Evolutionary conservation across 2,888 invertebrate species (phyloP), one percentile per base, ranked within the genome.

Genomic region (Creontiades dilutus): DNA sequence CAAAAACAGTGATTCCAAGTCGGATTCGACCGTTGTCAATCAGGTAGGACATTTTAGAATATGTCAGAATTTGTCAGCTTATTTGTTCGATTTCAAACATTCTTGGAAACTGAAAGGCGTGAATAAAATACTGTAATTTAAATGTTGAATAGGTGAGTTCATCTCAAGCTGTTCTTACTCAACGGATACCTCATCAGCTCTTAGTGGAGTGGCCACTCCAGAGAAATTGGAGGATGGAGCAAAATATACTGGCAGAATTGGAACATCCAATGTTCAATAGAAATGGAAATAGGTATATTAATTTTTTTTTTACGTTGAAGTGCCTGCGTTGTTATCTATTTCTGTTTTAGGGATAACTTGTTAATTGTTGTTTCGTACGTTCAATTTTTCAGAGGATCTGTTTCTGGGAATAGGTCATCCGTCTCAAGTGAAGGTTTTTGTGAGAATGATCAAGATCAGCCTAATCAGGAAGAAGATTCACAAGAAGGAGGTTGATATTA

Each of bases 391-490:
- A 90, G 85, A n/a, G 90, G 90, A n/a, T 90, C 89, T 4, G 91
- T 88, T 46, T 91, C 91, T 92, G 97, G 97, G 0, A 98, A 98
- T 93, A 95, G 98, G 91, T 98, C 92, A 86, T 98, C 98, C 93
- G 97, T 98, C 14, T 98, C 98, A 92, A 98, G 98, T 92, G 98
- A 99, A 94, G 98, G 99, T 82, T 99, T 99, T 93, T 99, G 98
- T 94, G 98, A 99, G 94, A 98, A 98, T 93, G 97, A 98, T 92
- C 96, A 96, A 91, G 97, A 97, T 92, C 92, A 94, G 27, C 92
- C 93, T 92, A 92, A 94, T 92, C 95, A 94, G 13, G 95, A 95
- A 93, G 92, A 92, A 27, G 92, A 92, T 86, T 91, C 91, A 61
- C 91, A 92, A 89, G 92, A 92, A 82, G 92, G 91, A 91, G 91